Conservation (phyloP, 2,113 vertebrate species). For the Camarhynchus parvulus region DNA sequence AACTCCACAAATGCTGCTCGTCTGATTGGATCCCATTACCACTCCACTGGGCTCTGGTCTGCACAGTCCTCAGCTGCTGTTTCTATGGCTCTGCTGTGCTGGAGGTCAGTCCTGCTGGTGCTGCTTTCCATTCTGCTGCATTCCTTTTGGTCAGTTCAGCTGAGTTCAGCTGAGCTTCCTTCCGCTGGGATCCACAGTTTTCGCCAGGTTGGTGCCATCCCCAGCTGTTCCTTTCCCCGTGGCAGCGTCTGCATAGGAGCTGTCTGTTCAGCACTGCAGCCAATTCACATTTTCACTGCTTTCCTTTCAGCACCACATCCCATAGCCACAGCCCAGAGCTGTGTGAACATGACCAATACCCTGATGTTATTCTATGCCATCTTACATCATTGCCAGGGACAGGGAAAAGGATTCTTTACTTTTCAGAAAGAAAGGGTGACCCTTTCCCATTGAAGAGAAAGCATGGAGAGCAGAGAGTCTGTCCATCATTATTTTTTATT, state of each 20-base stretch:
- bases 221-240: background rate
- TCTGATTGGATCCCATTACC: accelerated
- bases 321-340: background rate
- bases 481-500: background rate
- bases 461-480: background rate
- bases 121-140: background rate
- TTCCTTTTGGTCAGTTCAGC: background rate
- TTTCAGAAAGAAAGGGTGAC: background rate
- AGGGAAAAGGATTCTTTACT: background rate
- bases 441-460: background rate
- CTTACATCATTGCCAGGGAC: background rate
- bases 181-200: background rate
- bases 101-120: background rate
- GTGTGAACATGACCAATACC: background rate
- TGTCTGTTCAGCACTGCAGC: accelerated
- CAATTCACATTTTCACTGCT: background rate
- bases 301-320: background rate
- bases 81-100: background rate
- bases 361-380: no score
- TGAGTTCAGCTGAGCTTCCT: background rate
- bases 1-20: background rate
- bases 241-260: accelerated
- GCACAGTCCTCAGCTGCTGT: background rate
- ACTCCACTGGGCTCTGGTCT: accelerated
- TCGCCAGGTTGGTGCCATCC: accelerated